A percentile compares a stretch with the other conserved stretches of the same genome.
Evolutionary conservation across 2,113 vertebrate genomes (phyloP).

Genomic region (Ahaetulla prasina): DNA sequence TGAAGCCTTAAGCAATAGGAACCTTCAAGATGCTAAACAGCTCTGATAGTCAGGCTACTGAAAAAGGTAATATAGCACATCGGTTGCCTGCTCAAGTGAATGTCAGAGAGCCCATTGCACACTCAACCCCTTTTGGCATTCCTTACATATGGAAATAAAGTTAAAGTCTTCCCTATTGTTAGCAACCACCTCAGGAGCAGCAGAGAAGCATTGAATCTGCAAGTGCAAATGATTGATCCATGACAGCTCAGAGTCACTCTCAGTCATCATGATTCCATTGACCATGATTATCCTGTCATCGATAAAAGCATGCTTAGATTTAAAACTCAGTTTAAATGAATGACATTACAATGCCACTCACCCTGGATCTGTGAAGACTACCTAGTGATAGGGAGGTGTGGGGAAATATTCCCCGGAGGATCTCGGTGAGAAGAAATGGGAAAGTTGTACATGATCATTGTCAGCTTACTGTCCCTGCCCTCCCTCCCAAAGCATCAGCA

Average conservation of each 20-base stretch:
- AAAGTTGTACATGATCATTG: not conserved
- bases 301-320: constrained; percentile 3
- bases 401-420: not conserved
- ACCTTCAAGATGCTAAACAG: not conserved
- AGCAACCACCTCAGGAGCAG: not conserved
- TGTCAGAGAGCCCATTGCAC: not conserved
- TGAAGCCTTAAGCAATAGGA: not conserved
- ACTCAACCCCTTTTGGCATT: not conserved
- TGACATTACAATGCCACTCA: not conserved
- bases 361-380: not conserved
- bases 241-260: not conserved
- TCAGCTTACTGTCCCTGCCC: not conserved
- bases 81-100: not conserved
- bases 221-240: not conserved
- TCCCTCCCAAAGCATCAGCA: not conserved
- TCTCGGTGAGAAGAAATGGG: not conserved
- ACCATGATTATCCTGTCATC: constrained; percentile 11
- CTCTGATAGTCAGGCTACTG: not conserved
- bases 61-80: not conserved
- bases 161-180: not conserved
- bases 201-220: not conserved
- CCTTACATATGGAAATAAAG: not conserved
- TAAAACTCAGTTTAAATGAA: constrained; percentile 6
- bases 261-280: not conserved
- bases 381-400: not conserved